Base-by-base conservation (phyloP, 1,140 invertebrate species). In the Glossosoma conforme region DNA sequence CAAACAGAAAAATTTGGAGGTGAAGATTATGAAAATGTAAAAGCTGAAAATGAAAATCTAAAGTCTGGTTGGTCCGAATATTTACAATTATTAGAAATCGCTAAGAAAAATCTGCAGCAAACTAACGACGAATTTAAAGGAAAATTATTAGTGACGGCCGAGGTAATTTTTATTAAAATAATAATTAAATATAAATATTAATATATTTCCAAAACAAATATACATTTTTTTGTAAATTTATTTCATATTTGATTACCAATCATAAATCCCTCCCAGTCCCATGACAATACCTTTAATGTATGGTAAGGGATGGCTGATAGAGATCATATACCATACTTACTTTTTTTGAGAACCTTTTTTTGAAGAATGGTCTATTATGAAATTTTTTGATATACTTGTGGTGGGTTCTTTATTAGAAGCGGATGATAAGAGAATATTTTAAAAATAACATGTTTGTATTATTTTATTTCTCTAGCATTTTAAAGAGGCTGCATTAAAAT, bases 111-210 rank as follows among this genome's bases (percentile, higher is more conserved):
- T 68, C 65, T 89, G 10, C 77, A 81, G 57, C 72, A 78, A 59
- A 79, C 82, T 46, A 86, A 87, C 73, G 85, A 87, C 56, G 79
- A 79, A 57, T 87, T 90, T 66, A 84, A 84, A 67, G 73, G 75
- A 24, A 74, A 79, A 56, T 68, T 89, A 4, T 61, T 87, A 14
- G 72, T 78, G 50, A 77, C 84, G 62, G 77, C 83, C 2, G 78
- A 83, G 54, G 68, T 72, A 65, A 56, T 15, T 8, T 28, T 28
- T 28, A 6, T 28, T 28, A 28, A 6, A 28, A 8, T 8, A 28
- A n/a, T 28, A 28, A 28, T 8, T 28, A 28, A 28, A 6, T 8
- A 28, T 28, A 8, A 8, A 28, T n/a, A 8, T 6, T 28, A 8
- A n/a, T 28, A 28, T 28, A 28, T 8, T 28, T 28, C 6, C n/a